Base-by-base conservation (phyloP, 2,888 invertebrate genomes). In the Pammene fasciana region DNA sequence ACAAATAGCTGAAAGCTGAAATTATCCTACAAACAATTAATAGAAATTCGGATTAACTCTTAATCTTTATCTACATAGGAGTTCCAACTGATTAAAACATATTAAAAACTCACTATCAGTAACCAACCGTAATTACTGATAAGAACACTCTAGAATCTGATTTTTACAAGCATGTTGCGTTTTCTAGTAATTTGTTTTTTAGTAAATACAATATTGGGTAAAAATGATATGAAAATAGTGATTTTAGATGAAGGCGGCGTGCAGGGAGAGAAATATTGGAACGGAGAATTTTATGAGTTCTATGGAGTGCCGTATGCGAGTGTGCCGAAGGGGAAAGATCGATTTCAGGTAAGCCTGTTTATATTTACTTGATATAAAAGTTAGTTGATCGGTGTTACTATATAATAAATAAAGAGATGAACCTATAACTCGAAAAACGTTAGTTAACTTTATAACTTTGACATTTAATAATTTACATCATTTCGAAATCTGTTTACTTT, bases 281-380 rank as follows among this genome's bases (percentile, higher is more conserved):
- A 88, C 78, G 92, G 90, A 0, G 90, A 91, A 56, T 89, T 82
- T 65, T 88, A 84, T 74, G 89, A 90, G 67, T 92, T 90, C 65
- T 90, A 80, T 62, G 89, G 90, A 4, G 75, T 92, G 0, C 91
- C 91, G 0, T 92, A 89, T 70, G 92, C 92, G 0, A 83, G 76
- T 1, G 84, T 75, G 0, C 92, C 92, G 0, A 86, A 76, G 26
- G 92, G 91, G 9, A 73, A 82, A 34, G 87, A 92, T 65, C 78
- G 76, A 38, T 92, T 78, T 78, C 87, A 92, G 87, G 92, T 92
- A 46, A 74, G 73, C 18, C 11, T 50, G 11, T 38, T 18, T 34
- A 34, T 54, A 54, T 45, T 11, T 45, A 46, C 45, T n/a, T n/a
- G 14, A 55, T 26, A 26, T 26, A 26, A 26, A 26, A 26, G 26